These are phyloP conservation scores for Corydoras maculifer DNA, from an alignment of 2,113 vertebrate species.

Conservation along the genomic window DNA sequence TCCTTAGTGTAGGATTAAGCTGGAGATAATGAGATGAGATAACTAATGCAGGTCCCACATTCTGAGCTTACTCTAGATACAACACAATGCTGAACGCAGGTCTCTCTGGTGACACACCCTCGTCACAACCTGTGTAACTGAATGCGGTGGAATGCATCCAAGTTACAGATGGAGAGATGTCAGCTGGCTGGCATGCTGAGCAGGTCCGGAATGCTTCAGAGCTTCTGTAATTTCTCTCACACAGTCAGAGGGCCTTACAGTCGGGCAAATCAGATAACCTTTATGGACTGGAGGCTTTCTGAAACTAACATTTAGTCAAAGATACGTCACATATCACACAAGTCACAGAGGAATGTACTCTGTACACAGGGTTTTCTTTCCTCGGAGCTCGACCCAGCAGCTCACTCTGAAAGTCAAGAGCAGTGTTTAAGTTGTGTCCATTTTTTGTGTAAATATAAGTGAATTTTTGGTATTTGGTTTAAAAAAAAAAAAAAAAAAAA, in stretches of 20 bases:
- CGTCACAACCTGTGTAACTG: background rate
- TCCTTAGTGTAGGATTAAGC: too few species aligned
- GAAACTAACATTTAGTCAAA: slow-evolving; percentile 1
- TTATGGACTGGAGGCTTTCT: background rate
- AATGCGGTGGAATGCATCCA: slow-evolving; percentile 27
- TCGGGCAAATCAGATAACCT: background rate
- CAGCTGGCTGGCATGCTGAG: slow-evolving; percentile 8
- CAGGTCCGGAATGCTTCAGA: slow-evolving; percentile 27
- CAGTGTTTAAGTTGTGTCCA: too few species aligned
- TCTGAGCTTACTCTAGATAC: too few species aligned
- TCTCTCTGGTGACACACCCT: too few species aligned
- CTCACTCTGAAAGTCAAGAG: too few species aligned
- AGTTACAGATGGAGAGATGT: slow-evolving; percentile 24
- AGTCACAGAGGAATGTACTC: background rate
- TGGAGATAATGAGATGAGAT: too few species aligned
- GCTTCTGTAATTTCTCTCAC: slow-evolving; percentile 13
- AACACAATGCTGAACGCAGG: too few species aligned
- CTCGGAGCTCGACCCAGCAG: background rate
- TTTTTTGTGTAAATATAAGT: too few species aligned
- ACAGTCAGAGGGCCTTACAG: background rate
- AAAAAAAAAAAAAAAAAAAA: too few species aligned
- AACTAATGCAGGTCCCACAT: too few species aligned
- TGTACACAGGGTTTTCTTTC: background rate
- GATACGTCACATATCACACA: background rate
- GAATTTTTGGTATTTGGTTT: too few species aligned